Conservation (phyloP, 2,888 invertebrate genomes). For the Eremobia ochroleuca region DNA sequence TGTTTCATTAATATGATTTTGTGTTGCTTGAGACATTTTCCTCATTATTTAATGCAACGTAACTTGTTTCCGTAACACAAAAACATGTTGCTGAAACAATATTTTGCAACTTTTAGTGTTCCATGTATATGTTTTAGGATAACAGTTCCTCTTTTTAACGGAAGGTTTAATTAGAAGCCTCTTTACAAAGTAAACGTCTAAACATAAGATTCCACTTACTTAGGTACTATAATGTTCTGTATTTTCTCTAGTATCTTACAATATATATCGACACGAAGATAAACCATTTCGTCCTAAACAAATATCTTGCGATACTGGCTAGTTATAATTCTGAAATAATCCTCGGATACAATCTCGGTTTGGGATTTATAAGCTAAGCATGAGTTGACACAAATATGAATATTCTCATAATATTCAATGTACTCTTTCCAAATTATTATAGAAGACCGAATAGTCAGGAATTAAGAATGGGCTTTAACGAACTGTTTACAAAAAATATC, state of each 20-base stretch:
- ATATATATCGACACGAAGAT: constrained; percentile 1
- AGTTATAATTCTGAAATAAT: constrained; percentile 24
- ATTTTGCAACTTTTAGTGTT: not conserved
- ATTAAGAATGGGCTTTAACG: not conserved
- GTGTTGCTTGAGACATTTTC: not conserved
- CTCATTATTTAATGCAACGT: not conserved
- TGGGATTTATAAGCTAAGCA: constrained; percentile 8
- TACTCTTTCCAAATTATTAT: not conserved
- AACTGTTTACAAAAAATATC: not conserved
- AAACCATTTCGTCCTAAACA: constrained; percentile 37
- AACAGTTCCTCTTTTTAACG: not conserved
- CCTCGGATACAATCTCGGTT: constrained; percentile 1
- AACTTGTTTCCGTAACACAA: not conserved
- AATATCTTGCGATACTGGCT: constrained; percentile 32
- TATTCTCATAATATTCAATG: not conserved
- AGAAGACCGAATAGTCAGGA: no score
- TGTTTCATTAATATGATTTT: not conserved
- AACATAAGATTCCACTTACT: constrained; percentile 4
- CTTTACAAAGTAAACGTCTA: constrained; percentile 14
- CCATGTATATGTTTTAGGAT: not conserved
- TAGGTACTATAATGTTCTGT: not conserved
- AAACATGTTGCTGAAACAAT: not conserved
- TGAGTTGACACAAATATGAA: constrained; percentile 20
- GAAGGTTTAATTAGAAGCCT: not conserved
- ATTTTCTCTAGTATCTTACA: constrained; percentile 1